Percentiles rank a stretch among this genome's conserved stretches.
Conservation (phyloP, 2,888 invertebrate species). For the Gymnocheta viridis region DNA sequence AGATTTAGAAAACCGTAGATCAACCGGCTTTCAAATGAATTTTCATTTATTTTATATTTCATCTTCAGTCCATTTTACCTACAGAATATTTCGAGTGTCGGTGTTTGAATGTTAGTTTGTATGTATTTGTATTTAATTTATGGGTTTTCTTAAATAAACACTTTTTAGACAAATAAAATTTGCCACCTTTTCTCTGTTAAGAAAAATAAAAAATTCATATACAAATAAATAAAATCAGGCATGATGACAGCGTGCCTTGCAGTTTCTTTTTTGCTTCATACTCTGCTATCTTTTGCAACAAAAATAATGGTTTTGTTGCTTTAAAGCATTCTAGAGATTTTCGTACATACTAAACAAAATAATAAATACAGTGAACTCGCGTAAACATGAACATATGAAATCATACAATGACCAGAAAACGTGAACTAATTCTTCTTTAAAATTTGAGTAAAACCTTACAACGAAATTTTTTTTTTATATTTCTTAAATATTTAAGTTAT, state of each 20-base stretch:
- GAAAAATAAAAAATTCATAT: not conserved
- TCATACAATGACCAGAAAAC: not conserved
- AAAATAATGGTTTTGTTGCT: constrained; percentile 12
- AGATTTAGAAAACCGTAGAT: no score
- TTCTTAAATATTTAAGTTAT: no score
- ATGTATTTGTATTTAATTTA: constrained; percentile 41
- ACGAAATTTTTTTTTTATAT: no score
- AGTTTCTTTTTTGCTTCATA: not conserved
- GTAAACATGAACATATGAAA: no score
- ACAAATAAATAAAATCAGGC: not conserved
- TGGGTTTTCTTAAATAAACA: constrained; percentile 47
- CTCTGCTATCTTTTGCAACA: not conserved
- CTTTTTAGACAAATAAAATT: constrained; percentile 46
- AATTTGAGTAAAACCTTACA: no score
- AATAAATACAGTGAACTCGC: no score
- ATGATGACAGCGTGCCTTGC: constrained; percentile 40
- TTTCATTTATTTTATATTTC: no score
- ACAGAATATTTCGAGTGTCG: no score
- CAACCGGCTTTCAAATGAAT: no score
- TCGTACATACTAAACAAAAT: not conserved
- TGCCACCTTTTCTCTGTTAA: constrained; percentile 33
- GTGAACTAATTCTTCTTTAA: not conserved
- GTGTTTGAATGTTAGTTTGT: not conserved
- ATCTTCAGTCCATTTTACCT: no score
- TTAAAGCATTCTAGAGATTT: not conserved